Evolutionary conservation across 2,888 invertebrate species (phyloP).

Genomic region (Leucophenga maculata): DNA sequence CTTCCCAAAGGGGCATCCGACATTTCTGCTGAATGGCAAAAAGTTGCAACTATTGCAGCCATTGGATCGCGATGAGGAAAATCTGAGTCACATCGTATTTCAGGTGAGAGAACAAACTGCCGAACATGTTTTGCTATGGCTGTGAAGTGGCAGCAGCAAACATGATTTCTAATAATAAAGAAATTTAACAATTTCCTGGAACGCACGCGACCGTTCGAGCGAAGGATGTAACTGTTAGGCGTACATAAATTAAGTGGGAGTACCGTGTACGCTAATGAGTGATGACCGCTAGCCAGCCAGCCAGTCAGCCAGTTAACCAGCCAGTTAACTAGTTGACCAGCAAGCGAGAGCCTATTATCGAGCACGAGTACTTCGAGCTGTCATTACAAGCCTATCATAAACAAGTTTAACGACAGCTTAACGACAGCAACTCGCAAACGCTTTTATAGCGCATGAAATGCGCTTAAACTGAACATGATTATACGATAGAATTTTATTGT

Average conservation of each 20-base stretch:
- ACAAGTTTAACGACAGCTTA: slow-evolving; percentile 19
- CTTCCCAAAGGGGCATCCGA: slow-evolving; percentile 84
- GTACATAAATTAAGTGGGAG: slow-evolving; percentile 39
- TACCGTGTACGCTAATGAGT: slow-evolving; percentile 14
- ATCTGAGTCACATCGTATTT: slow-evolving; percentile 89
- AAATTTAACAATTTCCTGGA: slow-evolving; percentile 39
- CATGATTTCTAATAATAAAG: slow-evolving; percentile 37
- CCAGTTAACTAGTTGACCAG: too few relatives aligned
- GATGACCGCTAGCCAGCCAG: not conserved
- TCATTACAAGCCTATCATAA: slow-evolving; percentile 4
- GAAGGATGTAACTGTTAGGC: slow-evolving; percentile 23
- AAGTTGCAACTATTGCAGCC: slow-evolving; percentile 84
- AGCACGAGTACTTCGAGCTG: not conserved
- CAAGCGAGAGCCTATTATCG: too few relatives aligned
- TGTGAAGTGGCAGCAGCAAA: not conserved
- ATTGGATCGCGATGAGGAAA: slow-evolving; percentile 88
- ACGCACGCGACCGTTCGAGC: not conserved
- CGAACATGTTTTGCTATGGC: slow-evolving; percentile 15
- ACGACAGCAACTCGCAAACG: not conserved
- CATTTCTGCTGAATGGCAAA: slow-evolving; percentile 88
- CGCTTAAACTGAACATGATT: not conserved
- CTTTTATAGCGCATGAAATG: not conserved
- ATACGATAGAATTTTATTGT: not conserved
- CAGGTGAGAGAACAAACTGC: slow-evolving; percentile 76
- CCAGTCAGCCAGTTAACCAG: too few relatives aligned